Percentiles rank a stretch among this genome's conserved stretches.
These are phyloP conservation scores for Sigmodon hispidus DNA, from an alignment of 2,113 vertebrate species.

Conservation along the genomic window DNA sequence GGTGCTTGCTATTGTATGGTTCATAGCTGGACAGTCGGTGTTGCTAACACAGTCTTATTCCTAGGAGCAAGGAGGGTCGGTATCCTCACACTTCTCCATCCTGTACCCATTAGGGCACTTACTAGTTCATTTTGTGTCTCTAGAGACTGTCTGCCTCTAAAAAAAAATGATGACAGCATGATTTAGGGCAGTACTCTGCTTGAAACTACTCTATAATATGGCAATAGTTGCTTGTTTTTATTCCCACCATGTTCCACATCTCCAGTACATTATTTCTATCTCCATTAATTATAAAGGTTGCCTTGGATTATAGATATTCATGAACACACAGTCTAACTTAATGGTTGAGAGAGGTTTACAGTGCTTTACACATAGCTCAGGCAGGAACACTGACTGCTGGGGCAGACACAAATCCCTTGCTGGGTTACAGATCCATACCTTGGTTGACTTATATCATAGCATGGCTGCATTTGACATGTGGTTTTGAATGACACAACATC, in stretches of 20 bases:
- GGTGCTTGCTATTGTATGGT: background rate
- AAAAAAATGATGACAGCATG: background rate
- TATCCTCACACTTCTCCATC: background rate
- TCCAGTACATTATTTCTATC: slow-evolving; percentile 24
- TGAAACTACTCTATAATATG: background rate
- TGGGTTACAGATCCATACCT: background rate
- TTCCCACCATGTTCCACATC: background rate
- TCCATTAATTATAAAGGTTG: slow-evolving; percentile 43
- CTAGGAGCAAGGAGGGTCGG: background rate
- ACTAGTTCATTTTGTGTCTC: background rate
- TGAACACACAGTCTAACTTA: background rate
- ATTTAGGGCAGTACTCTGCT: slow-evolving; percentile 13
- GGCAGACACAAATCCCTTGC: background rate
- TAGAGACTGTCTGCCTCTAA: background rate
- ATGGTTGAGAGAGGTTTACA: background rate
- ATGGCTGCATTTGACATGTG: background rate
- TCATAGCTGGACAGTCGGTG: background rate
- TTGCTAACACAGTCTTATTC: slow-evolving; percentile 1
- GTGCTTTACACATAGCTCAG: background rate
- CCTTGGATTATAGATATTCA: slow-evolving; percentile 35
- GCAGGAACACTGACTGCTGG: background rate
- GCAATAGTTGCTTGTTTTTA: background rate
- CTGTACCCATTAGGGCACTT: background rate
- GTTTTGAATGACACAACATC: background rate
- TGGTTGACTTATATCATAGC: accelerated